Evolutionary conservation across 2,888 invertebrate genomes (phyloP), one percentile per base, ranked within the genome.

Genomic region (Drosophila borealis): DNA sequence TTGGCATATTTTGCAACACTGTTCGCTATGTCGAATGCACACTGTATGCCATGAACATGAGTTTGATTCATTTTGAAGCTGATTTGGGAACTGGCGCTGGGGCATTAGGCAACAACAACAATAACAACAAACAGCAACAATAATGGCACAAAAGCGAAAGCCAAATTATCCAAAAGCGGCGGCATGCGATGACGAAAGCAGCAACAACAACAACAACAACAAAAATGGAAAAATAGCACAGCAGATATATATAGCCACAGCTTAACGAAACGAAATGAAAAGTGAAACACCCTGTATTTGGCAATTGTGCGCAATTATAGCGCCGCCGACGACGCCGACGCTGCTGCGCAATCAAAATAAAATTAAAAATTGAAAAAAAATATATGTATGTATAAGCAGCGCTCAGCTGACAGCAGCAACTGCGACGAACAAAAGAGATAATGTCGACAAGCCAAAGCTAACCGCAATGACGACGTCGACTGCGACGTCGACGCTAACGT

Each of bases 71-170:
- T 82, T 85, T 87, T 75, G 70, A 72, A 79, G 72, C 79, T 74
- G 71, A 72, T 71, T 81, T 74, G 63, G 67, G 68, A 65, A 59
- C 59, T 70, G 74, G 54, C 57, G 71, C 41, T 70, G 69, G 55
- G 70, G 78, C 75, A 80, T 84, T 84, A 84, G 88, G 88, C 83
- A 83, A 83, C 75, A 46, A 36, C 71, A 41, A 14, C n/a, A 48
- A 13, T 53, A 50, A n/a, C 21, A 61, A n/a, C 57, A 42, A 56
- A 17, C 51, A 34, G 41, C 41, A 55, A 46, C 55, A 68, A 71
- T 77, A 75, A 77, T 77, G 81, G 80, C 69, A 84, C 88, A 87
- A 83, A 88, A 85, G 85, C 85, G 88, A 85, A 85, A 85, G 85
- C 85, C 72, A 85, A 85, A 86, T 78, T 84, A 82, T 82, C 88